Evolutionary conservation across 2,888 invertebrate genomes (phyloP), one percentile per base, ranked within the genome.

Genomic region (Apocheima hispidaria): DNA sequence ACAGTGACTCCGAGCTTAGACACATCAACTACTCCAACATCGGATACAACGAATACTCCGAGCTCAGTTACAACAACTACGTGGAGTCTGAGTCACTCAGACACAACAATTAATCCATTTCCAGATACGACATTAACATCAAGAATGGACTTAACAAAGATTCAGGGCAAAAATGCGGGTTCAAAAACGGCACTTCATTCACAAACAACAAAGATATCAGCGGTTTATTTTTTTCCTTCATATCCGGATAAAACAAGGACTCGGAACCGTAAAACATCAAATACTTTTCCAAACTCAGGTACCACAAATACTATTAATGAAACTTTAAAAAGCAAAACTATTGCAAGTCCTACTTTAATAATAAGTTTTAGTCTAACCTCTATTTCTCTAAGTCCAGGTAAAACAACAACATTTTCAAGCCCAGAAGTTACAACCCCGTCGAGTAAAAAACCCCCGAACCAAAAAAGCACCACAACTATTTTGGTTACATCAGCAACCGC

Each of bases 381-480:
- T 6, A 21, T 21, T 6, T 41, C 21, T 41, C 41, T n/a, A 41
- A 41, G 41, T 21, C n/a, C 41, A 41, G 41, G n/a, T 21, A 21
- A n/a, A 40, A 7, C 40, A 21, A n/a, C 41, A n/a, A n/a, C 21
- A 5, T 21, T 5, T 5, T n/a, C 41, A 2, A 41, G 21, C 41
- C 10, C 41, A 21, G 16, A 12, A n/a, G 12, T 0, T 4, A 18
- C 18, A 20, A 12, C 41, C 21, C 20, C 2, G 21, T 5, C 18
- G 21, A n/a, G 12, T n/a, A 21, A 18, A 4, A 9, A 38, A 20
- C 1, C 10, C 1, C 16, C 38, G 18, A 18, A 4, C n/a, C n/a
- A 12, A 7, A 14, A 16, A 38, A 4, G 7, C 16, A 16, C 38
- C 38, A 6, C 10, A 38, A 18, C 10, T 38, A 10, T 18, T 38